A percentile compares a stretch with the other conserved stretches of the same genome.
Conservation (phyloP, 2,888 invertebrate species). For the Chironomus riparius region DNA sequence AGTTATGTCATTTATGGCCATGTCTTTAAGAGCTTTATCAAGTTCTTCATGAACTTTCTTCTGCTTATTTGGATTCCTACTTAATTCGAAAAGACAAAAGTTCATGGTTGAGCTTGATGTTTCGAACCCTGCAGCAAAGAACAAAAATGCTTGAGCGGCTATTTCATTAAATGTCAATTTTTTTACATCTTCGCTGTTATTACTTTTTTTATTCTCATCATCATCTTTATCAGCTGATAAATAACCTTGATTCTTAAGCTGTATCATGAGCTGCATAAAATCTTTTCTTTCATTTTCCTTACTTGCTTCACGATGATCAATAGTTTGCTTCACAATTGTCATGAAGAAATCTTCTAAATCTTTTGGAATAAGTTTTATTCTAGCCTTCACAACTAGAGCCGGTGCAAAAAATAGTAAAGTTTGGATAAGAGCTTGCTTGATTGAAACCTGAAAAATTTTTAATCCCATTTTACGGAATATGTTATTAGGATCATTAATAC, state of each 20-base stretch:
- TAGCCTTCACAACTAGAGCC: slow-evolving; percentile 29
- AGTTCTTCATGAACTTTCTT: slow-evolving; percentile 39
- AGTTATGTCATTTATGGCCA: slow-evolving; percentile 35
- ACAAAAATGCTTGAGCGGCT: slow-evolving; percentile 40
- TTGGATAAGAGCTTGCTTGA: slow-evolving; percentile 30
- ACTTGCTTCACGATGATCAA: slow-evolving; percentile 41
- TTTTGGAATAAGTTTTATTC: slow-evolving; percentile 30
- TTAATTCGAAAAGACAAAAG: slow-evolving; percentile 41
- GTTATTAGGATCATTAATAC: slow-evolving; percentile 39
- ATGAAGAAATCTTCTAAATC: slow-evolving; percentile 35
- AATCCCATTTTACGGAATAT: slow-evolving; percentile 36
- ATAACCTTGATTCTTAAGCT: slow-evolving; percentile 40
- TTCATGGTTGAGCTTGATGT: slow-evolving; percentile 41
- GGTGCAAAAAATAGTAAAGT: slow-evolving; percentile 34
- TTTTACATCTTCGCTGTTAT: not conserved
- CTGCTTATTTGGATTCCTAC: slow-evolving; percentile 39
- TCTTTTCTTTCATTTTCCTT: slow-evolving; percentile 42
- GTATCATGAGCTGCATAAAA: slow-evolving; percentile 43
- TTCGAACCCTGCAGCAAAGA: slow-evolving; percentile 41
- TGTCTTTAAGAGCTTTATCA: slow-evolving; percentile 30
- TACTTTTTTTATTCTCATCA: not conserved
- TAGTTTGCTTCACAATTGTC: slow-evolving; percentile 39
- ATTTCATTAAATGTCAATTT: slow-evolving; percentile 27
- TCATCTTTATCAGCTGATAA: slow-evolving; percentile 32
- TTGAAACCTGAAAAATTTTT: slow-evolving; percentile 27